phyloP scores from a whole-genome alignment of 2,888 invertebrate species.

The Neoscelio sp. region DNA sequence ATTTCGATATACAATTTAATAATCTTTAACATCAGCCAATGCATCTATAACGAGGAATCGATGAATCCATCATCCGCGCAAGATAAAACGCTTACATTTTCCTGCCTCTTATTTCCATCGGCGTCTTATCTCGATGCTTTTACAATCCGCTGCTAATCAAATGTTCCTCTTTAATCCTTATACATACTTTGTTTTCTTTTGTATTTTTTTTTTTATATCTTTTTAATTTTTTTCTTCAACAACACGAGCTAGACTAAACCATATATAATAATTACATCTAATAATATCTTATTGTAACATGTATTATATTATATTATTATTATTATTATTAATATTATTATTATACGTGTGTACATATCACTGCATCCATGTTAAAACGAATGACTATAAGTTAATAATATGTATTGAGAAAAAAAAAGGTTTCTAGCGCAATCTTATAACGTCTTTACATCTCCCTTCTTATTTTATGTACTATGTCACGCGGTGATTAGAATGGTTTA shows the following conservation, averaged over 20 bases:
- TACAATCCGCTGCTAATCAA: constrained; percentile 43
- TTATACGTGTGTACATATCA: constrained; percentile 64
- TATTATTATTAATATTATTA: constrained; percentile 56
- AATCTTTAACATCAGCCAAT: constrained; percentile 63
- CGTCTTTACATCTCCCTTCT: constrained; percentile 23
- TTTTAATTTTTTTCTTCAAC: constrained; percentile 81
- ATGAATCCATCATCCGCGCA: constrained; percentile 33
- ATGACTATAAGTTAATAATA: constrained; percentile 63
- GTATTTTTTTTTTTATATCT: constrained; percentile 64
- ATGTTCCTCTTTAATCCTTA: constrained; percentile 64
- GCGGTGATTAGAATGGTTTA: constrained; percentile 53
- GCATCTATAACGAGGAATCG: constrained; percentile 52
- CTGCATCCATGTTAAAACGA: constrained; percentile 66
- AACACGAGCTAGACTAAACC: constrained; percentile 83
- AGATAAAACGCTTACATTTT: constrained; percentile 52
- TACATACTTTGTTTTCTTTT: constrained; percentile 69
- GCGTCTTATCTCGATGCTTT: constrained; percentile 58
- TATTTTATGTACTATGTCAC: constrained; percentile 54
- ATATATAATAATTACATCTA: constrained; percentile 83
- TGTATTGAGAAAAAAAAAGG: constrained; percentile 42
- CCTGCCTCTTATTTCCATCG: not conserved
- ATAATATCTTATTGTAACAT: constrained; percentile 83
- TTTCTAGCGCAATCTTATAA: constrained; percentile 25
- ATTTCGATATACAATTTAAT: constrained; percentile 59
- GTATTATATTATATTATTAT: constrained; percentile 81